These are phyloP conservation scores for Cyclophora punctaria DNA, from an alignment of 2,888 invertebrate genomes.

Conservation along the genomic window DNA sequence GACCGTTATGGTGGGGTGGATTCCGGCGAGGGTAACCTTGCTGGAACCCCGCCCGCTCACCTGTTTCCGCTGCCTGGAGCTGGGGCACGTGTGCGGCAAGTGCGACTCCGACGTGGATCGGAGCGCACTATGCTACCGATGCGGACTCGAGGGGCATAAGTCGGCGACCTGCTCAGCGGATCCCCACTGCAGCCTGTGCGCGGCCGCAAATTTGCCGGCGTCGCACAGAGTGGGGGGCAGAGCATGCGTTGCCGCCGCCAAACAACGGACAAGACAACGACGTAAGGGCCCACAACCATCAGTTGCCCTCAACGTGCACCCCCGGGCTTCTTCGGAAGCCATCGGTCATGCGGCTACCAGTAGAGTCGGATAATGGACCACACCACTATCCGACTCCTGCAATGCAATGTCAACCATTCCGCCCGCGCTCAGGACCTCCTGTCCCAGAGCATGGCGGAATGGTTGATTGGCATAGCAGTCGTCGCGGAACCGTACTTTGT, in stretches of 20 bases:
- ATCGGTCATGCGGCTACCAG: not conserved
- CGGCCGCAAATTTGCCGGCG: not conserved
- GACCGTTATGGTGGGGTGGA: no score
- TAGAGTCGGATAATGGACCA: not conserved
- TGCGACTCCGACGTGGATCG: no score
- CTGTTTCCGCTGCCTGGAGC: no score
- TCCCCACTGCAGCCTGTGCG: not conserved
- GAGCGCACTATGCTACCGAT: not conserved
- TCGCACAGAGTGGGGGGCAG: not conserved
- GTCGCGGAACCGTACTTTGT: not conserved
- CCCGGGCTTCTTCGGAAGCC: not conserved
- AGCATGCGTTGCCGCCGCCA: not conserved
- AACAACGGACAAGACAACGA: no score
- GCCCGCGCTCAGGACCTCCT: constrained; percentile 6
- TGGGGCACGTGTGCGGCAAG: no score
- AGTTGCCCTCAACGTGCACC: not conserved
- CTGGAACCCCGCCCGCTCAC: no score
- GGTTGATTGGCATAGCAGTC: not conserved
- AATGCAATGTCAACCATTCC: constrained; percentile 7
- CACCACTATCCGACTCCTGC: not conserved
- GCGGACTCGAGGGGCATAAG: not conserved
- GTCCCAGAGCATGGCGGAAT: constrained; percentile 5
- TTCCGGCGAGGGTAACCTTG: no score
- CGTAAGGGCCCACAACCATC: no score
- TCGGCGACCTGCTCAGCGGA: not conserved